Evolutionary conservation across 1,140 invertebrate genomes (phyloP).

Genomic region (Cherax quadricarinatus): DNA sequence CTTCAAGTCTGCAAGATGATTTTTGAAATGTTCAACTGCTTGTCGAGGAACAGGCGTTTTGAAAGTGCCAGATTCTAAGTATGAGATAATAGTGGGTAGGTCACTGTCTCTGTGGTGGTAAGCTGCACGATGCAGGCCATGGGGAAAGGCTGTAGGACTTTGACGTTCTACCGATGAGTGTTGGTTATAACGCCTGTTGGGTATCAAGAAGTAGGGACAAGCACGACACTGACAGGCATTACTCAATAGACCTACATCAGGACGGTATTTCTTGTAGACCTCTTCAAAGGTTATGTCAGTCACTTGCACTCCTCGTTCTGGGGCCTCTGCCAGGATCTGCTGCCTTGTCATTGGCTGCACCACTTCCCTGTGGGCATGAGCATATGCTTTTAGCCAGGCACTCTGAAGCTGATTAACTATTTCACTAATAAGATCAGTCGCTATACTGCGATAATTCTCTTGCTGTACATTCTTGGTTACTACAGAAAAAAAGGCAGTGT

Average conservation of each 20-base stretch:
- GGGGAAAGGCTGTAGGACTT: not conserved
- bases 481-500: not conserved
- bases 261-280: constrained; percentile 23
- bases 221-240: constrained; percentile 32
- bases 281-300: constrained; percentile 19
- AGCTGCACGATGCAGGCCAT: constrained; percentile 13
- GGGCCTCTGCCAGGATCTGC: constrained; percentile 18
- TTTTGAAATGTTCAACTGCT: not conserved
- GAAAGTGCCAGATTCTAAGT: not conserved
- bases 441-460: not conserved
- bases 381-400: constrained; percentile 21
- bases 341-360: constrained; percentile 23
- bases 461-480: not conserved
- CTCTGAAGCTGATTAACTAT: not conserved
- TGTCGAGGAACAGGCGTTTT: not conserved
- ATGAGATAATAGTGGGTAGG: not conserved
- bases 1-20: not conserved
- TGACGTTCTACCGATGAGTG: constrained; percentile 14
- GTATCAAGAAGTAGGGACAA: constrained; percentile 28
- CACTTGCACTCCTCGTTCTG: not conserved
- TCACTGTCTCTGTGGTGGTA: not conserved
- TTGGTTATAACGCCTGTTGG: constrained; percentile 20
- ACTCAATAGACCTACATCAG: constrained; percentile 12
- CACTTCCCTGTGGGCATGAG: constrained; percentile 6
- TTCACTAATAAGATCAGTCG: not conserved